These are phyloP conservation scores for Eretmochelys imbricata DNA, from an alignment of 2,113 vertebrate species.

Conservation along the genomic window DNA sequence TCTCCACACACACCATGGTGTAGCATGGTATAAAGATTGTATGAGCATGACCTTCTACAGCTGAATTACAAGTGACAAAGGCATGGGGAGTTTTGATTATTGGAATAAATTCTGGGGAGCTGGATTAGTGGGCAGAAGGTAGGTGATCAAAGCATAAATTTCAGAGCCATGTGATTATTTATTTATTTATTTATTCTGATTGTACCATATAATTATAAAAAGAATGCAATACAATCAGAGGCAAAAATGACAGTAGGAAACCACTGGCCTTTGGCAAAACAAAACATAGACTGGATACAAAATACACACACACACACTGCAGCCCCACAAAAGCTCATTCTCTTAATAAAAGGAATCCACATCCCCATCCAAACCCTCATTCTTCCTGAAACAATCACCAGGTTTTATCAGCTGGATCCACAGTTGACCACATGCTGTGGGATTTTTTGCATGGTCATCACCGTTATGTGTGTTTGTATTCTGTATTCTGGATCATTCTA, in stretches of 20 bases:
- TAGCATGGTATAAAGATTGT: background rate
- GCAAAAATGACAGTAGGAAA: background rate
- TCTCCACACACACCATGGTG: background rate
- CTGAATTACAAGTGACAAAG: background rate
- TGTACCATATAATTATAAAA: background rate
- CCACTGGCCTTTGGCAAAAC: background rate
- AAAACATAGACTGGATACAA: background rate
- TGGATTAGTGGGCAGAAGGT: background rate
- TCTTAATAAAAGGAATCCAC: background rate
- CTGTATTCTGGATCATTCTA: background rate
- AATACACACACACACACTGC: too few relatives aligned
- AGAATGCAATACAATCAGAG: rapidly evolving
- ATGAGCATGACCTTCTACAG: background rate
- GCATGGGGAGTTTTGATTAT: rapidly evolving
- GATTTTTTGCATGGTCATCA: background rate
- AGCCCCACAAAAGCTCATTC: background rate
- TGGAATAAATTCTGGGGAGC: background rate
- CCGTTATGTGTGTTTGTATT: background rate
- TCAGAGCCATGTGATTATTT: background rate
- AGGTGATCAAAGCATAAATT: background rate
- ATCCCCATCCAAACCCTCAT: rapidly evolving
- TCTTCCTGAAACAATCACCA: background rate
- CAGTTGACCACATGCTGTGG: background rate
- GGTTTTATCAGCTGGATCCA: background rate
- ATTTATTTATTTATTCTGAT: background rate